phyloP scores from a whole-genome alignment of 2,113 vertebrate genomes.

The Protobothrops mucrosquamatus region DNA sequence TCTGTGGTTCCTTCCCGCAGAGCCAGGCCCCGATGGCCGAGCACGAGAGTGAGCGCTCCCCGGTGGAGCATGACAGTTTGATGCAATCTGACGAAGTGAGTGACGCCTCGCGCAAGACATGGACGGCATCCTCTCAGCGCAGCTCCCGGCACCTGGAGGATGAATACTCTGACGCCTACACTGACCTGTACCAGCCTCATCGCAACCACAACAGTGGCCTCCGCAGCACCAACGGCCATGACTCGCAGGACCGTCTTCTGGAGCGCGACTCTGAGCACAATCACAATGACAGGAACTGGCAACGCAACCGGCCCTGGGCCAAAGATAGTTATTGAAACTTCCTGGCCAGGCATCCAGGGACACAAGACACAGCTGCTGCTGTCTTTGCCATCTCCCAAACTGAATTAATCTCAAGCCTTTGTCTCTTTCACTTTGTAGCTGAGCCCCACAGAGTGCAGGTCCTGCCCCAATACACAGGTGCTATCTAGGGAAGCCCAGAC shows the following conservation, averaged over 20 bases:
- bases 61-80: slow-evolving; percentile 90
- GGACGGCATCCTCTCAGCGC: slow-evolving; percentile 68
- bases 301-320: slow-evolving; percentile 90
- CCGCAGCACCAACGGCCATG: slow-evolving; percentile 83
- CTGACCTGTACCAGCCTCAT: slow-evolving; percentile 88
- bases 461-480: slow-evolving; percentile 21
- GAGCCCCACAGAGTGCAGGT: slow-evolving; percentile 7
- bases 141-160: slow-evolving; percentile 79
- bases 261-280: slow-evolving; percentile 82
- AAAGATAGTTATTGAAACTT: slow-evolving; percentile 87
- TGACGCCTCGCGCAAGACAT: slow-evolving; percentile 79
- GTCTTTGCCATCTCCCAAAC: not conserved
- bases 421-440: not conserved
- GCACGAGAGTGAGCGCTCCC: slow-evolving; percentile 79
- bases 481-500: slow-evolving; percentile 18
- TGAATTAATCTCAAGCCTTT: not conserved
- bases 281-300: slow-evolving; percentile 89
- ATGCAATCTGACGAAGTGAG: slow-evolving; percentile 93
- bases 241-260: slow-evolving; percentile 85
- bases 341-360: not conserved
- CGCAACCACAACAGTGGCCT: slow-evolving; percentile 79
- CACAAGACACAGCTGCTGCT: not conserved
- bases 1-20: slow-evolving; percentile 26
- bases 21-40: slow-evolving; percentile 72
- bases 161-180: slow-evolving; percentile 78